Base-by-base conservation (phyloP, 2,888 invertebrate genomes). In the Lysandra bellargus region DNA sequence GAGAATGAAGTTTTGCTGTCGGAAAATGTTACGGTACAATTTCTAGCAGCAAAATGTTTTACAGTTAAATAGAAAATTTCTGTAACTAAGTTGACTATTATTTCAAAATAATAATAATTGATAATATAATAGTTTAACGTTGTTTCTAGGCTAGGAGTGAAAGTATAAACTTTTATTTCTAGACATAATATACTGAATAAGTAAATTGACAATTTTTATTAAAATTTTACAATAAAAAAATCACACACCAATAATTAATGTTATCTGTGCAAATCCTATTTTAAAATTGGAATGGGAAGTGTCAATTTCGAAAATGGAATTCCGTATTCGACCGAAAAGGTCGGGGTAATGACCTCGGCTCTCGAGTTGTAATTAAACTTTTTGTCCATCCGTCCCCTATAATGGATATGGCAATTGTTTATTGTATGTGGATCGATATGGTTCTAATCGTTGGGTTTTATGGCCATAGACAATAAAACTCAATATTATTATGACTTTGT, bases 311-410 rank as follows among this genome's bases (percentile, higher is more conserved):
- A 33, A 69, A 69, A 49, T 40, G 37, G 40, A 40, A 77, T 78
- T 78, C 37, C n/a, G 60, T 78, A 78, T 49, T n/a, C 73, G 60
- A 61, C 74, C 79, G 53, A 60, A 74, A 79, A 73, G 57, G 72
- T 72, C 79, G 81, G 82, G 87, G 86, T 83, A 87, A 83, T 85
- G 88, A 88, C 88, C 91, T 85, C 83, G 86, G 85, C 85, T 86
- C 84, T 83, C 84, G 84, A 86, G 83, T 85, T 83, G 86, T 90
- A 89, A 91, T 90, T 91, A 89, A 85, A 84, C 83, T 87, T 90
- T 89, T 87, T 87, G 89, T 90, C 91, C 90, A 89, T 91, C 87
- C 83, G 83, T 83, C 86, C 87, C 86, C 86, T 84, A 86, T 23
- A 23, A 23, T 85, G 83, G 83, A 84, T 84, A 88, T 86, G 84